Evolutionary conservation across 2,888 invertebrate species (phyloP), one percentile per base, ranked within the genome.

Genomic region (Seira sanloemensis): DNA sequence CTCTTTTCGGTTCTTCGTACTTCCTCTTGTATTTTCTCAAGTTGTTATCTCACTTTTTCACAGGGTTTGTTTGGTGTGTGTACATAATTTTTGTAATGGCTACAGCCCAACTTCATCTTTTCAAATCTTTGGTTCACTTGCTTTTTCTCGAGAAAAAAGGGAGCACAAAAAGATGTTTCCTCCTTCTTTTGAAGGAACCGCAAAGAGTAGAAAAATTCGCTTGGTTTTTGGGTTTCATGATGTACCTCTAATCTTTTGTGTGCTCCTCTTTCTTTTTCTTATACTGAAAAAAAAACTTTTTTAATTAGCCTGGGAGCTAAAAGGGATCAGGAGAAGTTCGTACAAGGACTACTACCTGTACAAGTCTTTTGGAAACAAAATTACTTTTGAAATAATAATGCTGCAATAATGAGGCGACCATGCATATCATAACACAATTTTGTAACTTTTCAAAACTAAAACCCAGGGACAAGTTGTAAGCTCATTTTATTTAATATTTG

Each of bases 381-480:
- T 62, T 62, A 23, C 62, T 23, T 62, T 58, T 62, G 21, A 62
- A 62, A 21, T 21, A 21, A 62, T 62, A 21, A 62, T 62, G 23
- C 21, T 2, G 62, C n/a, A 62, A 62, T 62, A 50, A 7, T 50
- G 50, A 50, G 5, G 50, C 16, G 62, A 23, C 23, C 4, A 62
- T 9, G 58, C 58, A 58, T 62, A 62, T 21, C 62, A 62, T 62
- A n/a, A n/a, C n/a, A n/a, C n/a, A n/a, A n/a, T n/a, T n/a, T n/a
- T n/a, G n/a, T n/a, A n/a, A n/a, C n/a, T n/a, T n/a, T n/a, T n/a
- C n/a, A n/a, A n/a, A n/a, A n/a, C n/a, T n/a, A n/a, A n/a, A n/a
- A n/a, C n/a, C n/a, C n/a, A n/a, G n/a, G n/a, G n/a, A n/a, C n/a
- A n/a, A n/a, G n/a, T n/a, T n/a, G n/a, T n/a, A n/a, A n/a, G n/a